Evolutionary conservation across 2,888 invertebrate species (phyloP).

Genomic region (Papilio demoleus): DNA sequence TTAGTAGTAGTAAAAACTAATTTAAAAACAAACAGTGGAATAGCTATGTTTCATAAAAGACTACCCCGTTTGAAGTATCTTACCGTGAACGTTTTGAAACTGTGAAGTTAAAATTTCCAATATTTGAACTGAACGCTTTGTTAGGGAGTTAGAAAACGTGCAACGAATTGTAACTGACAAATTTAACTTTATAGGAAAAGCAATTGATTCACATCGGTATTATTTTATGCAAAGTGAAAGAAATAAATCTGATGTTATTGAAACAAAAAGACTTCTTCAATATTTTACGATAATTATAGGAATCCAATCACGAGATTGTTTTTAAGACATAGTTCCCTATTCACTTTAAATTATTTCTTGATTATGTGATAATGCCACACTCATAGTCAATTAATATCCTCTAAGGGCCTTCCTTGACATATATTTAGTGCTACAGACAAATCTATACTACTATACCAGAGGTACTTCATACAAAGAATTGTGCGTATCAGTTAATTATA

Average conservation of each 20-base stretch:
- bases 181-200: slow-evolving; percentile 3
- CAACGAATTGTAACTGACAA: slow-evolving; percentile 18
- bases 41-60: background rate
- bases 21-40: background rate
- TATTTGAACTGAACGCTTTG: slow-evolving; percentile 35
- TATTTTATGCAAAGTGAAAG: background rate
- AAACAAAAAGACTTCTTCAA: background rate
- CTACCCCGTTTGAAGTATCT: background rate
- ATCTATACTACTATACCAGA: too few species aligned
- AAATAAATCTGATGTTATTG: background rate
- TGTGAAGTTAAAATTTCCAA: slow-evolving; percentile 31
- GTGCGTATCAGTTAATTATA: too few species aligned
- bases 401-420: too few species aligned
- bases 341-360: too few species aligned
- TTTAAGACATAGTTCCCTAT: too few species aligned
- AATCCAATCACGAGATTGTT: background rate
- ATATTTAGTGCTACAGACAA: too few species aligned
- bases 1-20: background rate
- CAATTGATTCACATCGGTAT: background rate
- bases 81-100: background rate
- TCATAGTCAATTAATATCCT: too few species aligned
- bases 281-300: background rate
- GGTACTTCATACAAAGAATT: too few species aligned
- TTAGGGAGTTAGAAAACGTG: slow-evolving; percentile 33
- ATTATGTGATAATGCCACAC: too few species aligned